Conservation (phyloP, 2,888 invertebrate genomes). For the Lycophotia porphyrea region DNA sequence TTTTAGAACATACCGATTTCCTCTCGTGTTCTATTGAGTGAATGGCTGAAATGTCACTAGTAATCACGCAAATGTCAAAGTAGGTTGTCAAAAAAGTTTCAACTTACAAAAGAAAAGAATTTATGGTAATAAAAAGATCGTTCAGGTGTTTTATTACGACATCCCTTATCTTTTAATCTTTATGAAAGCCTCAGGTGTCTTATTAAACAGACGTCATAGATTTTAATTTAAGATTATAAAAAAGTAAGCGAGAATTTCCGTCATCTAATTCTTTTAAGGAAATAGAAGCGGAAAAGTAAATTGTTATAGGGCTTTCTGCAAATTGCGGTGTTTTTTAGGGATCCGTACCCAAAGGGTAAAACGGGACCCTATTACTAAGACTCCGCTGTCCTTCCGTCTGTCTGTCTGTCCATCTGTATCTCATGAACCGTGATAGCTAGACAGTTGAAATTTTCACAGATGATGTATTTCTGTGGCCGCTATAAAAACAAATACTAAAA, state of each 20-base stretch:
- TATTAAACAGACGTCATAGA: conserved; percentile 7
- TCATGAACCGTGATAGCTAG: no score
- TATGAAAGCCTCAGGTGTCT: conserved; percentile 13
- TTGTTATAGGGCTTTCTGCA: no score
- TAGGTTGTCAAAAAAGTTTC: background rate
- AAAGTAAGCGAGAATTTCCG: background rate
- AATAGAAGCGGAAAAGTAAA: background rate
- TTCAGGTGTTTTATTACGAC: background rate
- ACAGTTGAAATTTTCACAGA: no score
- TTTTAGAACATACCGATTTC: background rate
- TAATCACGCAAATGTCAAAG: conserved; percentile 1
- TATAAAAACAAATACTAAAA: no score
- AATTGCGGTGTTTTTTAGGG: no score
- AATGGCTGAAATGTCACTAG: background rate
- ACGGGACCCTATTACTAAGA: no score
- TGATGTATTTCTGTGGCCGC: no score
- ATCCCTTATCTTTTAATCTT: conserved; percentile 5
- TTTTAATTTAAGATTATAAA: conserved; percentile 35
- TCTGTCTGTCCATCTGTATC: no score
- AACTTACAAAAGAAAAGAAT: background rate
- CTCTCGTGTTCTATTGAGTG: background rate
- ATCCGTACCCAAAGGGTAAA: no score
- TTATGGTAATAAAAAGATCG: background rate
- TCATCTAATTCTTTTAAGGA: background rate
- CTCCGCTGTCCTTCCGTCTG: no score